These are phyloP conservation scores for Agonum fuliginosum DNA, from an alignment of 2,888 invertebrate genomes.

Conservation along the genomic window DNA sequence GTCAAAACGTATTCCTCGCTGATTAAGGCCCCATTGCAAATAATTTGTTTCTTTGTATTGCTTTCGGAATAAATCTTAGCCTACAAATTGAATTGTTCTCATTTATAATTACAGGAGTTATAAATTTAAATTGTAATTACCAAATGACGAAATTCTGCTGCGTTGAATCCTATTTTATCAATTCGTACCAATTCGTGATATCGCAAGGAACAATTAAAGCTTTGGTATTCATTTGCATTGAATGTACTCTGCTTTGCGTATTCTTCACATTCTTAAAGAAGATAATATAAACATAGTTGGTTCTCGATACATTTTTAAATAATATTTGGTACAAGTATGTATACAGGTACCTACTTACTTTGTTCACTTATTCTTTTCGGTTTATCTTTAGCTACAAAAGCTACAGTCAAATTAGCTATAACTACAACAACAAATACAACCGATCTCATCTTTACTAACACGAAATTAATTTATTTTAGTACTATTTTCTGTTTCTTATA, in stretches of 20 bases:
- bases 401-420: background rate
- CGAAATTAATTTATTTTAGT: background rate
- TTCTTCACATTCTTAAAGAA: constrained; percentile 4
- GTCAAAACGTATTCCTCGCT: constrained; percentile 5
- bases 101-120: background rate
- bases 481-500: background rate
- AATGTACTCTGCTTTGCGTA: constrained; percentile 1
- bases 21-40: constrained; percentile 8
- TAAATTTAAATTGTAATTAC: background rate
- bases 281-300: background rate
- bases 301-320: too few relatives aligned
- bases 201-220: constrained; percentile 6
- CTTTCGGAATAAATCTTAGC: constrained; percentile 1
- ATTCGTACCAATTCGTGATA: constrained; percentile 2
- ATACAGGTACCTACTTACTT: constrained; percentile 23
- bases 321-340: too few relatives aligned
- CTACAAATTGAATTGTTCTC: constrained; percentile 3
- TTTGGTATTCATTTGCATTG: constrained; percentile 8
- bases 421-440: background rate
- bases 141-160: constrained; percentile 26
- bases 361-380: constrained; percentile 17
- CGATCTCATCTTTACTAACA: constrained; percentile 1
- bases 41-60: background rate
- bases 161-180: constrained; percentile 1
- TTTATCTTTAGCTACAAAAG: background rate